Evolutionary conservation across 2,113 vertebrate genomes (phyloP), one percentile per base, ranked within the genome.

Genomic region (Cairina moschata): DNA sequence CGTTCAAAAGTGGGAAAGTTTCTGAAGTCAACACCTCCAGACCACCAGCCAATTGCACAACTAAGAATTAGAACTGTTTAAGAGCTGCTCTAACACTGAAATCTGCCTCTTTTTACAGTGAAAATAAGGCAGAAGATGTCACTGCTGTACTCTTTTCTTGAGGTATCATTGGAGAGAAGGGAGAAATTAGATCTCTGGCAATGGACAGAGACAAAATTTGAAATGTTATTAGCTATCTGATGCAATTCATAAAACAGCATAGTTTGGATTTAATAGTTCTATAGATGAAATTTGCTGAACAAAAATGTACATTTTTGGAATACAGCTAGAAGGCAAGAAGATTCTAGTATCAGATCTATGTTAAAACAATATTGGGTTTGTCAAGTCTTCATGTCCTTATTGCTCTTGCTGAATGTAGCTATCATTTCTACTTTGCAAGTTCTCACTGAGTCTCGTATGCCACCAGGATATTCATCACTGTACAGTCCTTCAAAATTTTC

Each of bases 381-480:
- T 91, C 82, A 85, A 34, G 62, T 69, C 78, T 85, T 82, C 1
- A 7, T 87, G 84, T 79, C 52, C 50, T 91, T 95, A 69, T 87
- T 67, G 88, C 23, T 89, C 50, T 84, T 89, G 54, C 44, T 69
- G 50, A 80, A 83, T 77, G n/a, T 87, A 94, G 22, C 50, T 93
- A 8, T 84, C 83, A 72, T 67, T 95, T 92, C 67, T 82, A 2
- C 40, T 87, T 17, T 69, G 59, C 44, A 83, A 77, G 79, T 82
- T 95, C 83, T 74, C 63, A 28, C 6, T 5, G 13, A 69, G 66
- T 67, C 69, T 58, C 65, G 21, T 77, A 9, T 0, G 3, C 16
- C 38, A 69, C 55, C 28, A 82, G 65, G n/a, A 17, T 77, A 74
- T 74, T 90, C 0, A 0, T 87, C 54, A 32, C 25, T 34, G 4